Percentiles rank a stretch among this genome's conserved stretches.
Conservation (phyloP, 2,797 vertebrate species). For the Notoglanidium macrostoma region DNA sequence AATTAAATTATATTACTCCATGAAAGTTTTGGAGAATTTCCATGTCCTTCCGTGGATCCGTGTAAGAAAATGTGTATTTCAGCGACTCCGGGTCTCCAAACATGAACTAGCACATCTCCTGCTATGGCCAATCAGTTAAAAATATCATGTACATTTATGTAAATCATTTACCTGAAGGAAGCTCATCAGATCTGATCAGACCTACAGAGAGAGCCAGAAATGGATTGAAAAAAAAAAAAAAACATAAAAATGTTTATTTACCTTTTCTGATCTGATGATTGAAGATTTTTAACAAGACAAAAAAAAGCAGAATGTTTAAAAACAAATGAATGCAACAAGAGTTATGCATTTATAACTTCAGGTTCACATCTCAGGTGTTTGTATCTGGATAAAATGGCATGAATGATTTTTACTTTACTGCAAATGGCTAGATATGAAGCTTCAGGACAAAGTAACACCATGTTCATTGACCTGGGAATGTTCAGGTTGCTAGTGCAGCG, state of each 20-base stretch:
- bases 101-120: background rate
- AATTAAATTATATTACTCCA: background rate
- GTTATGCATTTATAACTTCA: background rate
- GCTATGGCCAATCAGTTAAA: background rate
- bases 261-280: background rate
- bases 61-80: background rate
- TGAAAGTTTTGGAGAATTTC: background rate
- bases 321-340: background rate
- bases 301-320: background rate
- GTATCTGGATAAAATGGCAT: background rate
- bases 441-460: background rate
- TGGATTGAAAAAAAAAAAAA: background rate
- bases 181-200: background rate
- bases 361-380: background rate
- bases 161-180: background rate
- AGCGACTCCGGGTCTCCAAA: background rate
- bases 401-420: background rate
- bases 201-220: background rate
- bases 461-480: background rate
- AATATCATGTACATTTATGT: background rate
- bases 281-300: background rate
- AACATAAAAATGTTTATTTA: background rate
- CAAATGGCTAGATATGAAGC: background rate
- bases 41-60: background rate
- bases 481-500: background rate